Percentiles rank a stretch among this genome's conserved stretches.
Conservation (phyloP, 2,888 invertebrate genomes). For the Oscheius sp. region DNA sequence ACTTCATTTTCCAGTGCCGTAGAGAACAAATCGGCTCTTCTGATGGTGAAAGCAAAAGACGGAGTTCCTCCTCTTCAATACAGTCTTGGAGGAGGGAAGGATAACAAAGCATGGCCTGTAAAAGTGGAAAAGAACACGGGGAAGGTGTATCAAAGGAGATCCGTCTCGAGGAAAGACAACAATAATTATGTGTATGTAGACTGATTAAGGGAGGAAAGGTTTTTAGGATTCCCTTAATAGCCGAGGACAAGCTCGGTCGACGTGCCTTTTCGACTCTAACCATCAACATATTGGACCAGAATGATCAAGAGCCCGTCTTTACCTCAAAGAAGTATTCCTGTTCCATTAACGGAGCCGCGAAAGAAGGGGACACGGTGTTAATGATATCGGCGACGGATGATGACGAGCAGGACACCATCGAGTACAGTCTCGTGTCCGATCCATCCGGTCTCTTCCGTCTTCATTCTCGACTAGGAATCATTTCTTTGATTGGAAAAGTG, state of each 20-base stretch:
- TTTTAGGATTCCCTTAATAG: constrained; percentile 31
- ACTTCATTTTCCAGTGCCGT: constrained; percentile 37
- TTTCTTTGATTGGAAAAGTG: constrained; percentile 36
- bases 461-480: constrained; percentile 46
- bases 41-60: constrained; percentile 46
- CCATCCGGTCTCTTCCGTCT: constrained; percentile 37
- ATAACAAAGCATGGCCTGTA: constrained; percentile 77
- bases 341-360: constrained; percentile 43
- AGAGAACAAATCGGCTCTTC: constrained; percentile 48
- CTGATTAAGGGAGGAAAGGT: neutral
- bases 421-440: constrained; percentile 37
- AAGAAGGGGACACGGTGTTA: constrained; percentile 53
- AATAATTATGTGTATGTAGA: constrained; percentile 41
- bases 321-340: constrained; percentile 45
- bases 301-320: constrained; percentile 96
- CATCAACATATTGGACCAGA: constrained; percentile 78
- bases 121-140: constrained; percentile 54
- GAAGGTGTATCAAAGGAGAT: constrained; percentile 48
- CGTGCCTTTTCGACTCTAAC: constrained; percentile 60
- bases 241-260: constrained; percentile 38
- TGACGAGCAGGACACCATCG: constrained; percentile 42
- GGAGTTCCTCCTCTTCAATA: constrained; percentile 56
- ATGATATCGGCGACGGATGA: constrained; percentile 53
- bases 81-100: constrained; percentile 47
- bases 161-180: constrained; percentile 42